Conservation (phyloP, 2,797 vertebrate genomes). For the Muraenolepis orangiensis region DNA sequence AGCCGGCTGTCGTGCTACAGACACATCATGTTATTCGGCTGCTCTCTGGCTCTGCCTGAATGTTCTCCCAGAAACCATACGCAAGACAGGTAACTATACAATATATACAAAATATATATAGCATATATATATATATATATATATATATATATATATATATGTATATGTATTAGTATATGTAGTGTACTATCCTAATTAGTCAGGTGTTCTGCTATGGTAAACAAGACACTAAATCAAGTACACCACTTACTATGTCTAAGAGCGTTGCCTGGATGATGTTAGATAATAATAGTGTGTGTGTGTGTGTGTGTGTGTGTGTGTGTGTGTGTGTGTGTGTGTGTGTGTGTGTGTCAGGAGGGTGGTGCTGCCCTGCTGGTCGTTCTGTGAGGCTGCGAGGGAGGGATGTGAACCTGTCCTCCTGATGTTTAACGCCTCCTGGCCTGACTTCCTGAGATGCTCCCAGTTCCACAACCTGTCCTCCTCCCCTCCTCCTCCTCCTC, state of each 20-base stretch:
- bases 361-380: conserved; percentile 84
- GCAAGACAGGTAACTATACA: not conserved
- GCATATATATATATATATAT: not conserved
- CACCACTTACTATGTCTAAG: too few species aligned
- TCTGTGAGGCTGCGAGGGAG: conserved; percentile 88
- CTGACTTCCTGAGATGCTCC: conserved; percentile 88
- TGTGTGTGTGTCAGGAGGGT: conserved; percentile 61
- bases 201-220: conserved; percentile 1
- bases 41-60: conserved; percentile 86
- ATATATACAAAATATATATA: too few species aligned
- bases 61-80: conserved; percentile 56
- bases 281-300: too few species aligned
- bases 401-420: conserved; percentile 89
- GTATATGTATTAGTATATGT: conserved; percentile 29
- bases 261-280: too few species aligned
- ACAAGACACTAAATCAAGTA: too few species aligned
- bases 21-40: conserved; percentile 95
- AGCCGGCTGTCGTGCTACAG: conserved; percentile 86
- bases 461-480: conserved; percentile 71
- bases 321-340: not conserved
- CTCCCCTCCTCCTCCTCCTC: not conserved
- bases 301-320: too few species aligned
- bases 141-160: not conserved
- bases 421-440: conserved; percentile 92
- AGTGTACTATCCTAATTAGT: not conserved